Evolutionary conservation across 2,888 invertebrate genomes (phyloP).

Genomic region (Amphipyra berbera): DNA sequence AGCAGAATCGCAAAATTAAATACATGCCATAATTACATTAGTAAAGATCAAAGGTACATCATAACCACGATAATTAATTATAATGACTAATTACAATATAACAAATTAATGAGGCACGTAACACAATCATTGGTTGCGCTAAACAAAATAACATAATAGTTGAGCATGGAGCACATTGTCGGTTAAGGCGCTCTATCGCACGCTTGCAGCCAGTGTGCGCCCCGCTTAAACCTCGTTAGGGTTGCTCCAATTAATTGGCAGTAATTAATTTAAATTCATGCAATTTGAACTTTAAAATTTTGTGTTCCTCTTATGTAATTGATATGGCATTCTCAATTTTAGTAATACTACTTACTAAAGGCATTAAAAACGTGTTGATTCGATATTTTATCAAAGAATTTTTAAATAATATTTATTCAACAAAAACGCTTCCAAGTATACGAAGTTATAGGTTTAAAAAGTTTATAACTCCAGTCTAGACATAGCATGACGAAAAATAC

Average conservation of each 20-base stretch:
- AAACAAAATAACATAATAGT: conserved; percentile 25
- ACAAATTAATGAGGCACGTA: conserved; percentile 17
- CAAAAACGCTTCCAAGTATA: too few species aligned
- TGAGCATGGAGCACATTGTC: conserved; percentile 28
- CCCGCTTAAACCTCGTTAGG: conserved; percentile 44
- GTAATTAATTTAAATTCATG: conserved; percentile 6
- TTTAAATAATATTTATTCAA: background rate
- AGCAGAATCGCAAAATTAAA: background rate
- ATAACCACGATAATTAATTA: conserved; percentile 14
- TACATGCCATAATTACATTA: background rate
- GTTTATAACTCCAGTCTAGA: background rate
- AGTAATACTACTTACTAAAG: background rate
- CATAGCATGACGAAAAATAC: conserved; percentile 5
- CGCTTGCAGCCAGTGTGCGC: conserved; percentile 39
- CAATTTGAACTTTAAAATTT: background rate
- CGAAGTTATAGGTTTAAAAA: background rate
- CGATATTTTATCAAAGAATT: background rate
- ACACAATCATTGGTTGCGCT: conserved; percentile 4
- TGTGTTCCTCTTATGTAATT: background rate
- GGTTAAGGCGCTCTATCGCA: conserved; percentile 37
- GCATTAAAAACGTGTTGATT: background rate
- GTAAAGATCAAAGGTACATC: conserved; percentile 1
- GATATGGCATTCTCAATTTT: conserved; percentile 1
- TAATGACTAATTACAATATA: conserved; percentile 18
- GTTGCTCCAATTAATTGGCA: conserved; percentile 23